These are phyloP conservation scores for Acinonyx jubatus DNA, from an alignment of 2,113 vertebrate genomes.

Conservation along the genomic window DNA sequence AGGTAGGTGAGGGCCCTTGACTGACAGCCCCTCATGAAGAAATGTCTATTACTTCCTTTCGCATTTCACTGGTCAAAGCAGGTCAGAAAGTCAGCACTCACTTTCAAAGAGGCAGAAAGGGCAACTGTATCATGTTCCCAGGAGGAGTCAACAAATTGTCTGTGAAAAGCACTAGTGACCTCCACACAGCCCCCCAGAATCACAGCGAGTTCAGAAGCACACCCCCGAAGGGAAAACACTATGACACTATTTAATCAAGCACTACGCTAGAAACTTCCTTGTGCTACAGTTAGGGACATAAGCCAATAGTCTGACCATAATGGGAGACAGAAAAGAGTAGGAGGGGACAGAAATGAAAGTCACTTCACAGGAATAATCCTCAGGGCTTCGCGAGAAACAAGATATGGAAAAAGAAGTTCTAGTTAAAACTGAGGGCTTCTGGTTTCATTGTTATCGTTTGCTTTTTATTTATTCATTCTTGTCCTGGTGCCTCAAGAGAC, in stretches of 20 bases:
- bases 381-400: background rate
- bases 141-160: background rate
- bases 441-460: background rate
- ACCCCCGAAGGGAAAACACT: background rate
- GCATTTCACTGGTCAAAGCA: background rate
- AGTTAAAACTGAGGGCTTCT: no score
- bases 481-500: background rate
- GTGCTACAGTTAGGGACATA: background rate
- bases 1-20: background rate
- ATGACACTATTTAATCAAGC: background rate
- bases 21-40: fast-evolving
- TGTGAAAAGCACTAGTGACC: background rate
- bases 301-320: background rate
- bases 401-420: background rate
- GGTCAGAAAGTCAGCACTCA: background rate
- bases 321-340: background rate
- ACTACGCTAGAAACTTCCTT: background rate
- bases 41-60: no score
- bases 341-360: background rate
- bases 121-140: no score
- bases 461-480: background rate
- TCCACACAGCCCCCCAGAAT: background rate
- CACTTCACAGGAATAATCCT: background rate
- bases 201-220: background rate
- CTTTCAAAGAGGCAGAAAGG: background rate